Base-by-base conservation (phyloP, 2,888 invertebrate genomes). In the Drosophila aldrichi region DNA sequence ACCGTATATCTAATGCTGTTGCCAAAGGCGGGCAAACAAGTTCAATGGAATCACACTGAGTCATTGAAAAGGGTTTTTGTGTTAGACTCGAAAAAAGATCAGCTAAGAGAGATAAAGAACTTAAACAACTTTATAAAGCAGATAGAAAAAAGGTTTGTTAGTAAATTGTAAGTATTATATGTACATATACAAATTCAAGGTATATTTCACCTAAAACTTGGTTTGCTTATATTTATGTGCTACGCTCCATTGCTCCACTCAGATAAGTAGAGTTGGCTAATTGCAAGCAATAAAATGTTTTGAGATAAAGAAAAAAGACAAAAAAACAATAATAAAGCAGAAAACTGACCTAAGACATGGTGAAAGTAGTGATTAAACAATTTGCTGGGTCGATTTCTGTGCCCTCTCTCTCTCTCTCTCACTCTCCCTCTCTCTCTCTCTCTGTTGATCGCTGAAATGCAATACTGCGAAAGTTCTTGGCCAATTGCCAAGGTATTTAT, bases 321-420 rank as follows among this genome's bases (percentile, higher is more conserved):
- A 20, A 70, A 68, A 46, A 69, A 66, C 57, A 81, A 40, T 32
- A 71, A 66, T 40, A 66, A 34, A 55, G 18, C 52, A 41, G 12
- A 66, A 67, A 82, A 81, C 83, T 84, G 87, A 84, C 89, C 84
- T 84, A 73, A 78, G 81, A 73, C 86, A 82, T 52, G 43, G 18
- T 41, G 41, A 44, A 58, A 63, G 44, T 41, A 63, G 55, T 46
- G 48, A 44, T 22, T 51, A 70, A 69, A 57, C 41, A 61, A 18
- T 48, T n/a, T 10, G 29, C 16, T 25, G n/a, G 22, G 32, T 41
- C 41, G 38, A 38, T 14, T 25, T 16, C 1, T 20, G 8, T 3
- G 14, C 43, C n/a, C n/a, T n/a, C n/a, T n/a, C n/a, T n/a, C n/a
- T n/a, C n/a, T 0, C 14, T 8, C 9, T 32, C 10, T 46, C 38